Evolutionary conservation across 2,888 invertebrate species (phyloP).

Genomic region (Blomia tropicalis): DNA sequence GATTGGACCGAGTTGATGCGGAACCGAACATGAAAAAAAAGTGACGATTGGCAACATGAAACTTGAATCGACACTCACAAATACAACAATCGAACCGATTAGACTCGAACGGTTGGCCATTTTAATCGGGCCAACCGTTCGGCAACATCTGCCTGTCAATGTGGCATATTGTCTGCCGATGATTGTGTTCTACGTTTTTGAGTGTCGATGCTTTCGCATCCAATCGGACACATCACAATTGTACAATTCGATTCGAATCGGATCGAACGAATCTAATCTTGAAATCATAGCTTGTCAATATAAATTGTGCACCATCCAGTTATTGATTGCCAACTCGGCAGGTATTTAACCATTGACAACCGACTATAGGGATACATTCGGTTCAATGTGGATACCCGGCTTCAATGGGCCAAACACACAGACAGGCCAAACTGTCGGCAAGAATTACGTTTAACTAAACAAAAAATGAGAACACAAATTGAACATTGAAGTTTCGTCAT

Average conservation of each 20-base stretch:
- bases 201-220: neutral
- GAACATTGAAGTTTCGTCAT: no score
- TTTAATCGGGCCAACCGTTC: no score
- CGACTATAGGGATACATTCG: neutral
- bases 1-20: neutral
- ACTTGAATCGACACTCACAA: no score
- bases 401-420: no score
- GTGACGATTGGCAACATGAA: no score
- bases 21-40: neutral
- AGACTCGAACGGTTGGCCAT: neutral
- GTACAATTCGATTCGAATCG: neutral
- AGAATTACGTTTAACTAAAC: neutral
- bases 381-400: no score
- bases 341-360: neutral
- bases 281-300: neutral
- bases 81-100: neutral
- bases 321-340: neutral
- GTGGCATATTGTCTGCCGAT: neutral
- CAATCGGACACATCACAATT: no score
- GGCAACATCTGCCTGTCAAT: neutral
- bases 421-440: neutral
- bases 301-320: neutral
- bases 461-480: no score
- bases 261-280: neutral
- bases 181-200: neutral